Conservation (phyloP, 1,140 invertebrate species). For the Andricus grossulariae region DNA sequence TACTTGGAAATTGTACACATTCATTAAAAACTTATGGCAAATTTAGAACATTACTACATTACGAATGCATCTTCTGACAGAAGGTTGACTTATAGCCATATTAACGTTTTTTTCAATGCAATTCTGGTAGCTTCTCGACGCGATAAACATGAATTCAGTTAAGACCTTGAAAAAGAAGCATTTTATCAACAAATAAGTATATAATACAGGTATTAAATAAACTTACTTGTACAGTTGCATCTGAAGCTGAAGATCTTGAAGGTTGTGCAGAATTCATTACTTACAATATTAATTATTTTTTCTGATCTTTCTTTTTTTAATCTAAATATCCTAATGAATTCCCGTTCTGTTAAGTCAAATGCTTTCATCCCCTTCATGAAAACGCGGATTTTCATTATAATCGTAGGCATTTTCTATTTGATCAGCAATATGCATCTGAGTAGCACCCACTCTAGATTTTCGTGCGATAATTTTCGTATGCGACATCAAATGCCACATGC, state of each 20-base stretch:
- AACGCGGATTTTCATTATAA: background rate
- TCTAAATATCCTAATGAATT: background rate
- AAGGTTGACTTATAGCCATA: constrained; percentile 39
- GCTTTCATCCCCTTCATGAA: background rate
- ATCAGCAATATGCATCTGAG: no score
- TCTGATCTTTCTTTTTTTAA: background rate
- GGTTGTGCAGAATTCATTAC: background rate
- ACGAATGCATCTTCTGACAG: constrained; percentile 31
- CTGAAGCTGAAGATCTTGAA: background rate
- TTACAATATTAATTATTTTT: background rate
- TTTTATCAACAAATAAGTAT: background rate
- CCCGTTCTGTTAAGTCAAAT: background rate
- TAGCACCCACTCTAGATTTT: background rate
- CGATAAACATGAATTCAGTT: constrained; percentile 39
- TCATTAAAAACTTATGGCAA: constrained; percentile 26
- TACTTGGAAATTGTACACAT: constrained; percentile 40
- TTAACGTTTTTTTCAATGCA: constrained; percentile 28
- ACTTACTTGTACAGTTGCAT: background rate
- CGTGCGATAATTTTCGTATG: background rate
- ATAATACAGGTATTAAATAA: background rate
- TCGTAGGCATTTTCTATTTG: no score
- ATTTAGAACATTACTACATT: constrained; percentile 37
- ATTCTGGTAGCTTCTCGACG: constrained; percentile 35
- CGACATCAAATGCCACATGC: background rate
- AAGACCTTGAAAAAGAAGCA: constrained; percentile 23